Conservation (phyloP, 2,113 vertebrate species). For the Brachypodius melanocephalos region DNA sequence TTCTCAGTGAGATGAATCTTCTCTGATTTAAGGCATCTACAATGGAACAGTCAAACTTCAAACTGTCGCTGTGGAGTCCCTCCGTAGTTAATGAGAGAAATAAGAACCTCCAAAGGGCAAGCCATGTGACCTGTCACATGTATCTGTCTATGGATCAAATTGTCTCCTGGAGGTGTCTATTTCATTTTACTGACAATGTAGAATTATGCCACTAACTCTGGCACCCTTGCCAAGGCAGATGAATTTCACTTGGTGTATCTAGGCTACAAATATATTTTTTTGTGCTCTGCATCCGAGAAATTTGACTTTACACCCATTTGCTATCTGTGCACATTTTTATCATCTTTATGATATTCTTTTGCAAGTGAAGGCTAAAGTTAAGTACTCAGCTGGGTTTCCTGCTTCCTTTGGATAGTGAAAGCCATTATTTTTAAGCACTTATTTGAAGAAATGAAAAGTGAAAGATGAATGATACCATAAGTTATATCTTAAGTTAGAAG, state of each 20-base stretch:
- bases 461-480: constrained; percentile 20
- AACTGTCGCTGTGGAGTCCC: neutral
- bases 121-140: neutral
- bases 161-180: constrained; percentile 1
- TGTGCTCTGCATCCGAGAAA: neutral
- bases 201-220: neutral
- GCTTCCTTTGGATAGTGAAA: constrained; percentile 22
- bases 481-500: constrained; percentile 39
- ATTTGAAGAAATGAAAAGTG: constrained; percentile 43
- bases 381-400: constrained; percentile 5
- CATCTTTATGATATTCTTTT: constrained; percentile 1
- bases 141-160: neutral
- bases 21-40: neutral
- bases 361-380: constrained; percentile 17
- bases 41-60: constrained; percentile 13
- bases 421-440: constrained; percentile 44
- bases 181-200: neutral
- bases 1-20: neutral
- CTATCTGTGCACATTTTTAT: constrained; percentile 7
- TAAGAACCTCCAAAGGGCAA: neutral
- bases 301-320: constrained; percentile 4
- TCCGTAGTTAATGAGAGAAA: constrained; percentile 30
- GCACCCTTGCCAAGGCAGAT: neutral
- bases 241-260: neutral
- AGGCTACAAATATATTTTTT: neutral